Evolutionary conservation across 2,797 vertebrate species (phyloP).

Genomic region (Simalia tracyae): DNA sequence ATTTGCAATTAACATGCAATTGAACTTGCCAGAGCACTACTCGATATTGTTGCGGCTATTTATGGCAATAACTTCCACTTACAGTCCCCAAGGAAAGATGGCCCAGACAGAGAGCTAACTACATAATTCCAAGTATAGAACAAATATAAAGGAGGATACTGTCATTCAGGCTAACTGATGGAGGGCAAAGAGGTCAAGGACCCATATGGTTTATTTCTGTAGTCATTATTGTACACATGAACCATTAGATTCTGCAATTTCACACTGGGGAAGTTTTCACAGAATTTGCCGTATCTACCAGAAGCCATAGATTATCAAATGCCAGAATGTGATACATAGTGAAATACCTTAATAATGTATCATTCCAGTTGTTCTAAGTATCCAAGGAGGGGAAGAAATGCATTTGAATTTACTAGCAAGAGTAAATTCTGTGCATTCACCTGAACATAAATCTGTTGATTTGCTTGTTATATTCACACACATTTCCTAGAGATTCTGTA

Average conservation of each 20-base stretch:
- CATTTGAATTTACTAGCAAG: neutral
- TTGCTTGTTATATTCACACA: neutral
- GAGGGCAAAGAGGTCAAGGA: constrained; percentile 15
- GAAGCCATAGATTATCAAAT: neutral
- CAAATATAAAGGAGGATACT: constrained; percentile 26
- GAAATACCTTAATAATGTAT: neutral
- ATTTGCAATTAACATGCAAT: neutral
- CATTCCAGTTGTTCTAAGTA: neutral
- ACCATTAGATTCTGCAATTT: constrained; percentile 2
- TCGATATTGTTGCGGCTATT: constrained; percentile 1
- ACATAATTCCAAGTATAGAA: constrained; percentile 21
- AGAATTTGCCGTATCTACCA: neutral
- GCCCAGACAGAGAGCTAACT: constrained; percentile 26
- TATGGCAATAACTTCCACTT: neutral
- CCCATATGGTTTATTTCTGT: constrained; percentile 4
- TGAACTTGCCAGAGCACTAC: constrained; percentile 8
- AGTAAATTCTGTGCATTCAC: neutral
- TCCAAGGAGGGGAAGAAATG: neutral
- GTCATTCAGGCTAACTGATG: constrained; percentile 7
- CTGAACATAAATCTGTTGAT: neutral
- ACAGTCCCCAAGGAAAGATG: constrained; percentile 29
- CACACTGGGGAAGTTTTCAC: neutral
- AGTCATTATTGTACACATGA: neutral
- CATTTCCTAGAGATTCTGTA: neutral
- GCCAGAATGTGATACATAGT: constrained; percentile 10